Conservation (phyloP, 2,113 vertebrate species). For the Axis porcinus region DNA sequence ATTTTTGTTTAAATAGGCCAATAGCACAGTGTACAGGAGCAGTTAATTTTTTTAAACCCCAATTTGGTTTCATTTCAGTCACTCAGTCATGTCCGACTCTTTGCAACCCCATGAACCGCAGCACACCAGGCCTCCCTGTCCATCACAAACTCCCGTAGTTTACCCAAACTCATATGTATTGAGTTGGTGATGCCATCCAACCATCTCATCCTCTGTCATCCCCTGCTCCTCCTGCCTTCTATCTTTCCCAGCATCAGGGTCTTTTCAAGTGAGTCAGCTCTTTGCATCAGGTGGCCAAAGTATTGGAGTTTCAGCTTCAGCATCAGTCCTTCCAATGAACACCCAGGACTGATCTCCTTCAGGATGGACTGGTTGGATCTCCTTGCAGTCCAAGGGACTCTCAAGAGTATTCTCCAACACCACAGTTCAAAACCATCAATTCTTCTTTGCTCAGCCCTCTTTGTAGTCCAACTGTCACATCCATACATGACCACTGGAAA, state of each 20-base stretch:
- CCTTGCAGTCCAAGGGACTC: neutral
- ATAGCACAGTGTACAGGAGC: neutral
- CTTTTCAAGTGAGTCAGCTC: neutral
- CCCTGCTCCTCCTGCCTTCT: neutral
- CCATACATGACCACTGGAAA: neutral
- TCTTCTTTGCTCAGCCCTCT: accelerated
- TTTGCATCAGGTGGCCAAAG: neutral
- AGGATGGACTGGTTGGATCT: neutral
- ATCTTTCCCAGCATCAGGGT: neutral
- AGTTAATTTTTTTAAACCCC: neutral
- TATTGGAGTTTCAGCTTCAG: neutral
- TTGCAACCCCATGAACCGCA: neutral
- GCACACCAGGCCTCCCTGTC: neutral
- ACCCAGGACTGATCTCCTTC: neutral
- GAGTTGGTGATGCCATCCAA: neutral
- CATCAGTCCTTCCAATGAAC: neutral
- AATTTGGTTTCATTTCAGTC: neutral
- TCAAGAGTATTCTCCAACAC: neutral
- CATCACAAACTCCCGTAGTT: neutral
- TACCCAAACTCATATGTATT: neutral
- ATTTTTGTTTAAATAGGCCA: neutral
- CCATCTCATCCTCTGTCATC: neutral
- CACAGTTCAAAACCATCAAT: neutral
- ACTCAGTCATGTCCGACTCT: neutral
- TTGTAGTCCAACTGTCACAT: neutral